phyloP scores from a whole-genome alignment of 2,888 invertebrate species.

The Nomada goodeniana region DNA sequence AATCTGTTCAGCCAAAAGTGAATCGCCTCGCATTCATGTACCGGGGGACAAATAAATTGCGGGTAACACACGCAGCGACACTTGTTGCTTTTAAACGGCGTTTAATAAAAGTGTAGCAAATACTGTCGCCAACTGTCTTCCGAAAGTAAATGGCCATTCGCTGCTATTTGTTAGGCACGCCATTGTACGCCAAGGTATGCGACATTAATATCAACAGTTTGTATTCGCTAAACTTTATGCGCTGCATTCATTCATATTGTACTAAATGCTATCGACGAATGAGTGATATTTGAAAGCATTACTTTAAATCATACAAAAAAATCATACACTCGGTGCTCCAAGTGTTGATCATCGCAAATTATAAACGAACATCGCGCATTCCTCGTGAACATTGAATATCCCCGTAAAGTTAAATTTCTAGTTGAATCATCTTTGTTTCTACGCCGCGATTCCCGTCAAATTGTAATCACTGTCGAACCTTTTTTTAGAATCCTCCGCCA shows the following conservation, averaged over 20 bases:
- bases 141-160: not conserved
- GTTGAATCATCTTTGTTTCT: no score
- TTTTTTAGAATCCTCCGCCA: no score
- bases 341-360: no score
- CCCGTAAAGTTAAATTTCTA: not conserved
- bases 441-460: no score
- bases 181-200: not conserved
- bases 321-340: no score
- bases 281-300: no score
- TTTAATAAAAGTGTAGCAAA: conserved; percentile 41
- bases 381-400: not conserved
- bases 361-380: no score
- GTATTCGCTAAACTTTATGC: no score
- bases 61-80: conserved; percentile 28
- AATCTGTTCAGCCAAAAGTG: conserved; percentile 24
- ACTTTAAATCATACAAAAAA: no score
- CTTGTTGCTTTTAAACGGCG: conserved; percentile 43
- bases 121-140: not conserved
- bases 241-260: no score
- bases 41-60: conserved; percentile 21
- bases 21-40: conserved; percentile 25
- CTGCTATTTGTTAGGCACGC: not conserved
- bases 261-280: no score
- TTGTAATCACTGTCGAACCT: no score
- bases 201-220: not conserved